Percentiles rank a stretch among this genome's conserved stretches.
Conservation (phyloP, 2,888 invertebrate genomes). For the Isoperla grammatica region DNA sequence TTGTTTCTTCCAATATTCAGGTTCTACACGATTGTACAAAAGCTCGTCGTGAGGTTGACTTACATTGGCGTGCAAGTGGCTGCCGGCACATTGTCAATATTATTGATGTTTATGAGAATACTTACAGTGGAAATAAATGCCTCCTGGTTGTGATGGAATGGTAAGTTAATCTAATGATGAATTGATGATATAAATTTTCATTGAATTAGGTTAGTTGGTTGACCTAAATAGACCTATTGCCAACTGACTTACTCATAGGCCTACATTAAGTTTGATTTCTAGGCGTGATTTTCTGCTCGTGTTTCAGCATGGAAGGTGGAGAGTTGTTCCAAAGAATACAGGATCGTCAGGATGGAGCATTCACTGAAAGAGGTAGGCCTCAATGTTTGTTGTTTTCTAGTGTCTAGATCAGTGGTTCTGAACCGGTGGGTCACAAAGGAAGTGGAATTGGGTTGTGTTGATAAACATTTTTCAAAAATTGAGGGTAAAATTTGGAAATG, state of each 20-base stretch:
- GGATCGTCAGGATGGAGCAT: conserved; percentile 88
- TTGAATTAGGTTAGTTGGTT: too few relatives aligned
- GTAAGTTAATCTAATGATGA: too few relatives aligned
- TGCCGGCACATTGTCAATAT: conserved; percentile 91
- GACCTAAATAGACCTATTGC: too few relatives aligned
- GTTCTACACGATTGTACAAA: conserved; percentile 88
- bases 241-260: too few relatives aligned
- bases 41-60: conserved; percentile 89
- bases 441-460: too few relatives aligned
- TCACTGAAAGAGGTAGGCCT: conserved; percentile 78
- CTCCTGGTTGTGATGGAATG: conserved; percentile 99
- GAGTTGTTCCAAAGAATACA: conserved; percentile 97
- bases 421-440: too few relatives aligned
- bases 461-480: too few relatives aligned
- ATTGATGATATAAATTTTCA: conserved; percentile 19
- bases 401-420: too few relatives aligned
- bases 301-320: conserved; percentile 88
- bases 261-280: too few relatives aligned
- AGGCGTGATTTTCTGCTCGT: too few relatives aligned
- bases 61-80: conserved; percentile 89
- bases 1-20: conserved; percentile 42
- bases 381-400: background rate
- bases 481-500: too few relatives aligned
- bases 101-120: conserved; percentile 93
- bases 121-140: conserved; percentile 86